phyloP scores from a whole-genome alignment of 1,140 invertebrate genomes.

The Drosophila kanapiae region DNA sequence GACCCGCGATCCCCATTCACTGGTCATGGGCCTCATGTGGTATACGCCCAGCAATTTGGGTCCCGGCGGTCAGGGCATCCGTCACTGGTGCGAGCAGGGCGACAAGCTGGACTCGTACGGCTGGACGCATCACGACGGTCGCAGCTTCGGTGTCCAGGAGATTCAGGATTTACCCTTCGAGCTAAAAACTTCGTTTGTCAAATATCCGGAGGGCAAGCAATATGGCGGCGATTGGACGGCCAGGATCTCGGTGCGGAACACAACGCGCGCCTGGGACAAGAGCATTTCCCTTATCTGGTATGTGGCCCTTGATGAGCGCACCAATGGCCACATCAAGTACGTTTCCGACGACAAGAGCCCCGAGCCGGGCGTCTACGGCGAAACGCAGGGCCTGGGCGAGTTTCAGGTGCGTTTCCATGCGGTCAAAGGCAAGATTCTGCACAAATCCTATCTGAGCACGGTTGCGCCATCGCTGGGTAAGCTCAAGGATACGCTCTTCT shows the following conservation, averaged over 20 bases:
- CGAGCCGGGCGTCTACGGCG: conserved; percentile 90
- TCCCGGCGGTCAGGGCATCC: conserved; percentile 89
- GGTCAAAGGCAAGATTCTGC: conserved; percentile 87
- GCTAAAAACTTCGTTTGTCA: conserved; percentile 95
- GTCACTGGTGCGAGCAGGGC: conserved; percentile 97
- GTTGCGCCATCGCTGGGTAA: conserved; percentile 90
- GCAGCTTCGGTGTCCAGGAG: conserved; percentile 95
- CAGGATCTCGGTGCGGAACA: conserved; percentile 89
- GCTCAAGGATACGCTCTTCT: conserved; percentile 92
- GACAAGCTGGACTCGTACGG: conserved; percentile 93
- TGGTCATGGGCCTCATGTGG: conserved; percentile 98
- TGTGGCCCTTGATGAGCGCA: conserved; percentile 90
- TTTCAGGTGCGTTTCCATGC: conserved; percentile 87
- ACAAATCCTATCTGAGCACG: conserved; percentile 91
- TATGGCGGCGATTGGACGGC: conserved; percentile 97
- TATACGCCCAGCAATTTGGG: conserved; percentile 91
- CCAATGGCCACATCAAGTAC: conserved; percentile 87
- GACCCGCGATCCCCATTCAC: conserved; percentile 94
- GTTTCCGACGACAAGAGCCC: conserved; percentile 86
- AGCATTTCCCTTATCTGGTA: conserved; percentile 92
- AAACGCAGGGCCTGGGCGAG: conserved; percentile 91
- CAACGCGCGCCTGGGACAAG: conserved; percentile 70
- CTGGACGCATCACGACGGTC: conserved; percentile 97
- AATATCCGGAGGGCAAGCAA: conserved; percentile 90
- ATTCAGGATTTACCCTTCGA: conserved; percentile 92